Percentiles rank a stretch among this genome's conserved stretches.
phyloP scores from a whole-genome alignment of 2,113 vertebrate species.

The Aleadryas rufinucha region DNA sequence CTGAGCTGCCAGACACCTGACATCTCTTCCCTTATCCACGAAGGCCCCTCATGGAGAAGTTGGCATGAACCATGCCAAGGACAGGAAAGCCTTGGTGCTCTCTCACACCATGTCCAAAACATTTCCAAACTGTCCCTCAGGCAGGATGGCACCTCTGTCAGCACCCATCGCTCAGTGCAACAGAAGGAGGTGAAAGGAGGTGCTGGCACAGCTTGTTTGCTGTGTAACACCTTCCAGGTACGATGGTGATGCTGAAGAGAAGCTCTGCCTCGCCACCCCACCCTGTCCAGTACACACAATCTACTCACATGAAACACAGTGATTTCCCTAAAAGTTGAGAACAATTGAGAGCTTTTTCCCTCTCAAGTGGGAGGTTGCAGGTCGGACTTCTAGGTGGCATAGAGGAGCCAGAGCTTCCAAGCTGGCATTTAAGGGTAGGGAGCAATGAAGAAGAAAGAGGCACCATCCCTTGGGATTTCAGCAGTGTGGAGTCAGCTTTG shows the following conservation, averaged over 20 bases:
- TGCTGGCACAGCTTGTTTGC: not conserved
- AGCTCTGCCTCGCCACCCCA: not conserved
- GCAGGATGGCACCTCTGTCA: not conserved
- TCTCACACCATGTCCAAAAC: not conserved
- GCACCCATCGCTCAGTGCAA: not conserved
- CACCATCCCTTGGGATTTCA: not conserved
- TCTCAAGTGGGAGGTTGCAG: not conserved
- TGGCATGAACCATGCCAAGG: not conserved
- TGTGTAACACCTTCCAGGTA: not conserved
- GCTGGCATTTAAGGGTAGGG: not conserved
- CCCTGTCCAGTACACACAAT: not conserved
- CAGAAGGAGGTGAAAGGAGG: not conserved
- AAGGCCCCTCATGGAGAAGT: not conserved
- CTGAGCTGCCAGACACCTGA: not conserved
- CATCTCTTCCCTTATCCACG: not conserved
- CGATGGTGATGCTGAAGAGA: fast-evolving
- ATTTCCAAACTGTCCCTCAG: not conserved
- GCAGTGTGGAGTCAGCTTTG: not conserved
- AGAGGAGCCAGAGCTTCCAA: not conserved
- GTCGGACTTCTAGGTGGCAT: not conserved
- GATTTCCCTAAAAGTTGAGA: not conserved
- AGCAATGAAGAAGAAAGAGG: not conserved
- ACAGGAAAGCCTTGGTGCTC: not conserved
- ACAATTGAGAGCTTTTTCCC: not conserved
- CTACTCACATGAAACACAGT: not conserved